phyloP scores from a whole-genome alignment of 1,140 invertebrate genomes.

The Drosophila persimilis region DNA sequence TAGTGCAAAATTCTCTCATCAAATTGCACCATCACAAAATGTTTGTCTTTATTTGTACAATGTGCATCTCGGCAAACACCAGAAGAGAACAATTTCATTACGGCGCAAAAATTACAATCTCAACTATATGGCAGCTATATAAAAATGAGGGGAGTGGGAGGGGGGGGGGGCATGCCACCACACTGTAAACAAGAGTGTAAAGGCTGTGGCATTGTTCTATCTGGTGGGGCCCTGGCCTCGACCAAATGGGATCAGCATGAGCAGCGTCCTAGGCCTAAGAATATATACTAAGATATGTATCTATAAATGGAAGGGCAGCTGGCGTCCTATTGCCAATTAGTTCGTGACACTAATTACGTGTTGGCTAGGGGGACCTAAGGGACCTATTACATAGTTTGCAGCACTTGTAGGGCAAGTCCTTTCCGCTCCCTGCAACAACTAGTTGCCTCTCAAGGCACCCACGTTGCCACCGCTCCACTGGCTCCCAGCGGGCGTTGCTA shows the following conservation, averaged over 20 bases:
- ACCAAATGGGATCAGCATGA: conserved; percentile 16
- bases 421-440: not conserved
- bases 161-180: conserved; percentile 6
- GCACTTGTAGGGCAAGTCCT: not conserved
- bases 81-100: conserved; percentile 28
- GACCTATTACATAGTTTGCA: conserved; percentile 10
- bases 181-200: conserved; percentile 30
- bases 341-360: conserved; percentile 19
- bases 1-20: conserved; percentile 32
- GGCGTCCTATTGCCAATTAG: conserved; percentile 33
- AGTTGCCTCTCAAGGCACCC: not conserved
- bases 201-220: conserved; percentile 42
- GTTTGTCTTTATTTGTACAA: conserved; percentile 33
- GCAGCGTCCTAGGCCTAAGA: conserved; percentile 33
- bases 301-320: conserved; percentile 5
- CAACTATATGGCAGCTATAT: conserved; percentile 52
- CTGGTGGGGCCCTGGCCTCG: conserved; percentile 20
- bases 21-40: conserved; percentile 50
- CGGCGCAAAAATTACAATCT: conserved; percentile 39
- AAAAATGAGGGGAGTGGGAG: not conserved
- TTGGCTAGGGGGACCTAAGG: not conserved
- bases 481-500: not conserved
- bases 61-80: conserved; percentile 33
- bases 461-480: conserved; percentile 11
- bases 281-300: not conserved